A percentile compares a stretch with the other conserved stretches of the same genome.
phyloP scores from a whole-genome alignment of 2,888 invertebrate species.

The Adineta ricciae region DNA sequence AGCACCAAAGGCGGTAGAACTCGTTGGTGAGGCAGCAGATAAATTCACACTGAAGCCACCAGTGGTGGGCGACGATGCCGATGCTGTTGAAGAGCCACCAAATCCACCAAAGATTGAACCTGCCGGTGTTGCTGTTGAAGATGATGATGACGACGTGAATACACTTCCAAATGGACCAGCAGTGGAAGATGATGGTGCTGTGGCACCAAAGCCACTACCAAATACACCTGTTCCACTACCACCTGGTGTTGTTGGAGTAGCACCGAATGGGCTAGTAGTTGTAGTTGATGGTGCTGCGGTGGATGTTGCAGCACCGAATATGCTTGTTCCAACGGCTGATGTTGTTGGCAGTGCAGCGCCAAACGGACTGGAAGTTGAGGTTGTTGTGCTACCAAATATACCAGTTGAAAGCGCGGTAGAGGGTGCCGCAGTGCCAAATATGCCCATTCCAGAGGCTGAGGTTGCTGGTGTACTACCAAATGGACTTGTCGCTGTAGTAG shows the following conservation, averaged over 20 bases:
- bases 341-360: not conserved
- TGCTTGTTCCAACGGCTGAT: no score
- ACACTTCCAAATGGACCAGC: not conserved
- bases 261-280: not conserved
- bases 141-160: not conserved
- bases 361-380: not conserved
- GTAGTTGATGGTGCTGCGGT: not conserved
- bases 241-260: not conserved
- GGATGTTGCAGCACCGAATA: no score
- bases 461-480: not conserved
- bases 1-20: not conserved
- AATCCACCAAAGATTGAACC: not conserved
- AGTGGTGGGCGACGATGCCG: not conserved
- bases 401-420: not conserved
- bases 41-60: not conserved
- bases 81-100: not conserved
- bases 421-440: not conserved
- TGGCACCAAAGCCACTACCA: not conserved
- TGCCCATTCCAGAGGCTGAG: no score
- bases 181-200: not conserved
- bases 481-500: not conserved
- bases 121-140: not conserved
- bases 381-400: not conserved
- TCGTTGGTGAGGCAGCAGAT: not conserved
- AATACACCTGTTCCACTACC: not conserved